Evolutionary conservation across 2,888 invertebrate genomes (phyloP).

Genomic region (Drosophila affinis): DNA sequence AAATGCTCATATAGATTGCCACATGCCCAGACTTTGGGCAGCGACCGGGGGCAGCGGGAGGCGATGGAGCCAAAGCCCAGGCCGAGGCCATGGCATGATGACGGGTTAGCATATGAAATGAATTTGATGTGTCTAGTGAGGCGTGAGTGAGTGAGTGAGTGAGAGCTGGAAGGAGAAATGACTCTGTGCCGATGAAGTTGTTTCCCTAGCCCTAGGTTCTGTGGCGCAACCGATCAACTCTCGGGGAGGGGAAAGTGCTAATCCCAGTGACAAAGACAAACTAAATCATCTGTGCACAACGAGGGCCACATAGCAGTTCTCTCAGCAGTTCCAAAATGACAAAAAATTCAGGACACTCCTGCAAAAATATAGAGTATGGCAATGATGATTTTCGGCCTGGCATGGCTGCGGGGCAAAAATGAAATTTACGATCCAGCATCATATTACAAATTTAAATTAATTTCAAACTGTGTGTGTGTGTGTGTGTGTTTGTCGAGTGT

Average conservation of each 20-base stretch:
- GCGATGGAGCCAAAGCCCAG: neutral
- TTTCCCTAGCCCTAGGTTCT: neutral
- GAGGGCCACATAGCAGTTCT: too few relatives aligned
- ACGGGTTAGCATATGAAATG: conserved; percentile 55
- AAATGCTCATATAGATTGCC: conserved; percentile 58
- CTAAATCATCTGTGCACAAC: conserved; percentile 24
- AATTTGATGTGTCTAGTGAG: conserved; percentile 35
- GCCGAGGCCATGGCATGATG: conserved; percentile 15
- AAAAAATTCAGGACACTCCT: conserved; percentile 1
- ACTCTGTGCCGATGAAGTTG: neutral
- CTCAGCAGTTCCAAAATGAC: neutral
- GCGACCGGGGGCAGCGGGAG: conserved; percentile 1
- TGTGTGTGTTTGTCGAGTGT: conserved; percentile 29
- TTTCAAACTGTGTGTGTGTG: conserved; percentile 57
- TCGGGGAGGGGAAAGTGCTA: neutral
- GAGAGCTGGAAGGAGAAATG: neutral
- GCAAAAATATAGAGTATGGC: conserved; percentile 17
- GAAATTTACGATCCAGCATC: conserved; percentile 59
- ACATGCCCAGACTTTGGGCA: conserved; percentile 24
- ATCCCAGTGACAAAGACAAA: conserved; percentile 29
- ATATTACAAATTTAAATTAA: conserved; percentile 76
- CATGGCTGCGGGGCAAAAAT: conserved; percentile 33
- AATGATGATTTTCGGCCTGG: conserved; percentile 19
- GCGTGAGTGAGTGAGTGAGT: conserved; percentile 6
- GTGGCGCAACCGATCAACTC: neutral